Evolutionary conservation across 2,113 vertebrate species (phyloP).

Genomic region (Solenodon paradoxus): DNA sequence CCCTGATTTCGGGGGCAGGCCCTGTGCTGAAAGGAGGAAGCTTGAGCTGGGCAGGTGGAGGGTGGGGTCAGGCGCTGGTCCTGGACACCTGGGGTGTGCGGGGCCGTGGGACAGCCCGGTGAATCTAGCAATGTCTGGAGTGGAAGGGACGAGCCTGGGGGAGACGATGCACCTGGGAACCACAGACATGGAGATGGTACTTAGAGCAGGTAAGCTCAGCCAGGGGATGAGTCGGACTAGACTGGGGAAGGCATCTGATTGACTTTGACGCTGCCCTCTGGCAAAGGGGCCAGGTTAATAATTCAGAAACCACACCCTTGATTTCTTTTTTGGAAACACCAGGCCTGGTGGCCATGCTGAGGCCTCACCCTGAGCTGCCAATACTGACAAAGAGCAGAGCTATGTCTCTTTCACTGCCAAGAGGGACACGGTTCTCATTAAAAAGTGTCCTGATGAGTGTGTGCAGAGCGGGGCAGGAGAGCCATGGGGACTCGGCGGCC

Average conservation of each 20-base stretch:
- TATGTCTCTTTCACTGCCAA: no score
- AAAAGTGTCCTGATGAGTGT: accelerated
- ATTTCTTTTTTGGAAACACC: not conserved
- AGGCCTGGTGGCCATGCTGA: not conserved
- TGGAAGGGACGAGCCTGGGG: not conserved
- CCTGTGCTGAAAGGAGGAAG: not conserved
- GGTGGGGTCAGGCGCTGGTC: not conserved
- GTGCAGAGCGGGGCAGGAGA: not conserved
- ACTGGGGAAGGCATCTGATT: no score
- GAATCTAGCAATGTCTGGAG: not conserved
- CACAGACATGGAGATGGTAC: not conserved
- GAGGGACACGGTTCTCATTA: not conserved
- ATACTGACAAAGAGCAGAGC: not conserved
- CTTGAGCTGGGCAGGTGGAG: not conserved
- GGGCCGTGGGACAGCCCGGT: not conserved
- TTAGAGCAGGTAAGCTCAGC: not conserved
- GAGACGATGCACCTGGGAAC: not conserved
- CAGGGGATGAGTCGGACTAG: no score
- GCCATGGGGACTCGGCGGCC: not conserved
- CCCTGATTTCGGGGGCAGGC: not conserved
- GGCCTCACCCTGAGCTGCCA: not conserved
- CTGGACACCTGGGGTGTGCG: not conserved
- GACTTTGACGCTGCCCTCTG: not conserved
- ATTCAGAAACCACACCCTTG: not conserved
- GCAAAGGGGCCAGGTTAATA: not conserved